Conservation (phyloP, 2,888 invertebrate genomes). For the Ophioninae sp. region DNA sequence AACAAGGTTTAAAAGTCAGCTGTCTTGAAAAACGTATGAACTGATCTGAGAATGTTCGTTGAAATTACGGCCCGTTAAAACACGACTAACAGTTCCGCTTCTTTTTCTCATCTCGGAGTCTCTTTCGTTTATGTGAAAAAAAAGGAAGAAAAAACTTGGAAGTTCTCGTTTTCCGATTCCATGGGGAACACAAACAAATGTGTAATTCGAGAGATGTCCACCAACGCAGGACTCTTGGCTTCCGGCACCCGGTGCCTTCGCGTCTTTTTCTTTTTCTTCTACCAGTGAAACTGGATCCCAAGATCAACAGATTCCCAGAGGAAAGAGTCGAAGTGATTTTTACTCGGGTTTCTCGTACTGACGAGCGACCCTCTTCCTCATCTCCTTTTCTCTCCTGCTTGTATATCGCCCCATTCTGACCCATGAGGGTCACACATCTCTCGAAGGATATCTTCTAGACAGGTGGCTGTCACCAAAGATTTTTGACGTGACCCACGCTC, state of each 20-base stretch:
- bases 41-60: too few species aligned
- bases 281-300: conserved; percentile 66
- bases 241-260: conserved; percentile 65
- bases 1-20: neutral
- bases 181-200: conserved; percentile 57
- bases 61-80: too few species aligned
- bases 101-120: neutral
- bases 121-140: conserved; percentile 18
- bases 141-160: too few species aligned
- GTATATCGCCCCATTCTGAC: conserved; percentile 28
- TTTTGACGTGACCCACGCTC: conserved; percentile 70
- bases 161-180: conserved; percentile 42
- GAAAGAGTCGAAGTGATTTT: conserved; percentile 64
- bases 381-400: too few species aligned
- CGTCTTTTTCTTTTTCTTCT: conserved; percentile 52
- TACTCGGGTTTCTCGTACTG: conserved; percentile 65
- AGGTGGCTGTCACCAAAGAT: conserved; percentile 72
- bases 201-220: conserved; percentile 51
- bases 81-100: neutral
- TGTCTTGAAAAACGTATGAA: neutral
- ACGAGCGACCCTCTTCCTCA: conserved; percentile 11
- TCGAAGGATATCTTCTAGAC: conserved; percentile 67
- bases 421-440: conserved; percentile 38
- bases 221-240: conserved; percentile 36
- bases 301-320: conserved; percentile 58